Base-by-base conservation (phyloP, 35 echinoderm and acorn worm genomes). In the Chiridota heheva region DNA sequence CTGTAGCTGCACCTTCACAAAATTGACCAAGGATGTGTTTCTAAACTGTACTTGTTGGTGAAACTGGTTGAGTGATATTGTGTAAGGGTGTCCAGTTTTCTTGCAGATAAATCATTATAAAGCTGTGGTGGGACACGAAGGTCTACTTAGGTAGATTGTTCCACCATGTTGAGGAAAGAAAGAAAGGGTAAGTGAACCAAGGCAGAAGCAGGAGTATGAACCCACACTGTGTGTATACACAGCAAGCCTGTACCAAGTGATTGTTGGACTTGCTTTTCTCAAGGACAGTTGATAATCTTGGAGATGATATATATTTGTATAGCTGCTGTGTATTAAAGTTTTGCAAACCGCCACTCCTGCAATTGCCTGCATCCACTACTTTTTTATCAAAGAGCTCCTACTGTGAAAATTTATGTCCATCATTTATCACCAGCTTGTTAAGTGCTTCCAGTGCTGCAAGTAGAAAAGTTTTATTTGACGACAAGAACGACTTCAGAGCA, bases 301-400 rank as follows among this genome's bases (percentile, higher is more conserved):
- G 2, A 36, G 7, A 33, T 69, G 65, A n/a, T 69, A 69, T 7
- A 69, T 3, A 10, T 36, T n/a, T 69, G 65, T n/a, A n/a, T 69
- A 5, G 65, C 65, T 69, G 65, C 65, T 10, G 65, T 36, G 40
- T 69, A 69, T 33, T 37, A 29, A 8, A 69, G 37, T 37, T 69
- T 69, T 3, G 65, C 65, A 69, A 69, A 69, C 4, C 65, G 3
- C 5, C 65, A 37, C 29, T 69, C 65, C n/a, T n/a, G 33, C 30
- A 69, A 69, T 69, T 69, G 29, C n/a, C n/a, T 10, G 3, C 65
- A 69, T 69, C 65, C 33, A 8, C 31, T 33, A 69, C 33, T 37
- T 69, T 37, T n/a, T 69, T 69, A 37, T 69, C 65, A 69, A 69
- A 69, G 65, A 69, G 65, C n/a, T 69, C 65, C 65, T 37, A 69